These are phyloP conservation scores for Zoroaster sp. DNA, from an alignment of 53 echinoderm and acorn worm genomes.

Conservation along the genomic window DNA sequence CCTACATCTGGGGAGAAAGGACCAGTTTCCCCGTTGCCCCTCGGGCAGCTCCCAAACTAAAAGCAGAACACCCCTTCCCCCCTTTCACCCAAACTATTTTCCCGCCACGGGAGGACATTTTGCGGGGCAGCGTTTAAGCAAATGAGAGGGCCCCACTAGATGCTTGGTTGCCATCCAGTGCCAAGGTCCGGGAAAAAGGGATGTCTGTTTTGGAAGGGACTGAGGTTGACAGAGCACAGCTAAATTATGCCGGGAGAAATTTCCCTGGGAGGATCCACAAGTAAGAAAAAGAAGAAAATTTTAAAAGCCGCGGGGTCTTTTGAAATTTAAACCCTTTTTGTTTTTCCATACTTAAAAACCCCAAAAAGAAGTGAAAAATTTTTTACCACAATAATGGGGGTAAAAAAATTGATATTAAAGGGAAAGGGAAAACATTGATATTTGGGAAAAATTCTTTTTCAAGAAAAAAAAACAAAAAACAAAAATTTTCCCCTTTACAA, in stretches of 20 bases:
- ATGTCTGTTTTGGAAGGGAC: constrained; percentile 73
- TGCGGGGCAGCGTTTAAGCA: constrained; percentile 75
- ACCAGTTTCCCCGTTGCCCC: not conserved
- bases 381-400: too few relatives aligned
- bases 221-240: constrained; percentile 80
- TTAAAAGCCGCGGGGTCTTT: not conserved
- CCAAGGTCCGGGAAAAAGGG: constrained; percentile 66
- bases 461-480: too few relatives aligned
- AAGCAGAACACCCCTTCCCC: not conserved
- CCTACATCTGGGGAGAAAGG: not conserved
- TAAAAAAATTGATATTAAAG: too few relatives aligned
- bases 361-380: too few relatives aligned
- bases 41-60: not conserved
- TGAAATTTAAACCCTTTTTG: too few relatives aligned
- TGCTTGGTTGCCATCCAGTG: constrained; percentile 84
- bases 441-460: too few relatives aligned
- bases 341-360: too few relatives aligned
- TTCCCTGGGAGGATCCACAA: constrained; percentile 88
- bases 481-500: too few relatives aligned
- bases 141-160: constrained; percentile 87
- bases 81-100: constrained; percentile 6
- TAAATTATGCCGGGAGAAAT: constrained; percentile 96
- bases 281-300: constrained; percentile 7
- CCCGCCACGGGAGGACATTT: constrained; percentile 53
- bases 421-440: too few relatives aligned